Conservation (phyloP, 2,113 vertebrate genomes). For the Labeo catla region DNA sequence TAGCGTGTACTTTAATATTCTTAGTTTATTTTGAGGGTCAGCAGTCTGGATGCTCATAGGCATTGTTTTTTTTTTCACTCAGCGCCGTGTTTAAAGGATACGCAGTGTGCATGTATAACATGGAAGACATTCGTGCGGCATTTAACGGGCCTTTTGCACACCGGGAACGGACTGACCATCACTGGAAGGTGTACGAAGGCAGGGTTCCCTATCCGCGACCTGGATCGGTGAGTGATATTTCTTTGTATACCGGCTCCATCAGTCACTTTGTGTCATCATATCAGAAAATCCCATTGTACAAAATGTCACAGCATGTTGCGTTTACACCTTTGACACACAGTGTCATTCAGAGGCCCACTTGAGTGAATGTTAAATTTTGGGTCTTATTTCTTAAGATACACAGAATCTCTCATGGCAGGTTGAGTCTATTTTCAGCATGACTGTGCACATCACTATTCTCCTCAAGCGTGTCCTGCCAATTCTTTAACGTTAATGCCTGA, state of each 20-base stretch:
- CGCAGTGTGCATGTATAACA: slow-evolving; percentile 93
- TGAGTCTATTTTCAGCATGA: slow-evolving; percentile 34
- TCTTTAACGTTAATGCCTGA: background rate
- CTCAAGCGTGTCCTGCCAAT: background rate
- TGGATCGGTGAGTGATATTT: slow-evolving; percentile 86
- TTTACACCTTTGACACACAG: background rate
- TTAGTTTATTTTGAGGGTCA: background rate
- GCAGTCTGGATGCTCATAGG: background rate
- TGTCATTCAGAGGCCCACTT: background rate
- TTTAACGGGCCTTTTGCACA: slow-evolving; percentile 96
- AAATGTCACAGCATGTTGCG: background rate
- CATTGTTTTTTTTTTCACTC: background rate
- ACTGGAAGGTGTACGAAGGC: slow-evolving; percentile 92
- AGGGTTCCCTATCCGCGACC: slow-evolving; percentile 95
- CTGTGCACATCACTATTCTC: slow-evolving; percentile 23
- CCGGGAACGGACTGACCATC: slow-evolving; percentile 90
- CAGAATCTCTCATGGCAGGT: slow-evolving; percentile 15
- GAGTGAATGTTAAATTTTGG: background rate
- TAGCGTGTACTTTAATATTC: background rate
- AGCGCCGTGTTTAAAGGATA: slow-evolving; percentile 91
- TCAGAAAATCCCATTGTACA: background rate
- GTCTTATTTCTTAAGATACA: slow-evolving; percentile 3
- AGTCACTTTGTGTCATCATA: slow-evolving; percentile 1
- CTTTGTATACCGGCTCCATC: background rate
- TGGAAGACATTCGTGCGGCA: slow-evolving; percentile 91